Evolutionary conservation across 2,797 vertebrate species (phyloP), one percentile per base, ranked within the genome.

Genomic region (Falco concolor): DNA sequence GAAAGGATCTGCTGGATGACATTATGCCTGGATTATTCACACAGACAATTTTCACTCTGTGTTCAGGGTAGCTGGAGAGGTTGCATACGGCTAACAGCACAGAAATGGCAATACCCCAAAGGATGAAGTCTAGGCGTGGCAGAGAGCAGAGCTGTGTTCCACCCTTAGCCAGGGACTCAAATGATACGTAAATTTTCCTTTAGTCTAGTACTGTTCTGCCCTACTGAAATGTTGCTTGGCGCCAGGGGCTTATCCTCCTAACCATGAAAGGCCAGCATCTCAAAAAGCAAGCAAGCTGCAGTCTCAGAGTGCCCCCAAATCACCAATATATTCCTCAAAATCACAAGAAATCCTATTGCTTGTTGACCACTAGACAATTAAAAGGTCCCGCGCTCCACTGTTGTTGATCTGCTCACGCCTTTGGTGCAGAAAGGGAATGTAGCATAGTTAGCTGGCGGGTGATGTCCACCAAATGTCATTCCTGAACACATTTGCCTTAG

Each of bases 401-500:
- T 22, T 76, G 44, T 3, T 28, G 68, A 69, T 60, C 54, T 18
- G 50, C 45, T 59, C 54, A 0, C 64, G 81, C 73, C 84, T 77
- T 69, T n/a, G 49, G 77, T 84, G 81, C 84, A 69, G 81, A 52
- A 83, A 60, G 60, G 68, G 70, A 87, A 59, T 1, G 27, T 5
- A 77, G 59, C 0, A 0, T 44, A 77, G 80, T 68, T 50, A 90
- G 88, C 72, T 84, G 85, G 84, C 2, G 1, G 78, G 57, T 68
- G 83, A 76, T 87, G 94, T 95, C 95, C 95, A 95, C 90, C 83
- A 79, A 90, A 82, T 80, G 91, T 68, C 94, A 88, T 67, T 88
- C 59, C 89, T 81, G 87, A 91, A 82, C 93, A 81, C 92, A 49
- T 88, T 94, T 83, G 69, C 92, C 79, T 65, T 34, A 59, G 90